Percentiles rank a stretch among this genome's conserved stretches.
Conservation (phyloP, 2,113 vertebrate species). For the Gobius niger region DNA sequence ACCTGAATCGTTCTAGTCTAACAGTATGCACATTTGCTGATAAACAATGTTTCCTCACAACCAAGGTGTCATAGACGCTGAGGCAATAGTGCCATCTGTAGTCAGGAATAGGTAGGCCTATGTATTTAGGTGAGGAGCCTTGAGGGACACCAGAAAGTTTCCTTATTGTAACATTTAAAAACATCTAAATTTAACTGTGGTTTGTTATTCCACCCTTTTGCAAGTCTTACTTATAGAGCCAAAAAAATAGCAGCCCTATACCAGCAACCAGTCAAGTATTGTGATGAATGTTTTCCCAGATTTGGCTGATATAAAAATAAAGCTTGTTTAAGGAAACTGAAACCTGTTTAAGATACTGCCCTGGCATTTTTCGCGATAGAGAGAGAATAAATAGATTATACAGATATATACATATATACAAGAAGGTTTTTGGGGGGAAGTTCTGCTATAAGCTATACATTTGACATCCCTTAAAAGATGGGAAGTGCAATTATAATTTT, state of each 20-base stretch:
- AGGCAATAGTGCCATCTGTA: conserved; percentile 80
- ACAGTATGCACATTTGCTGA: too few relatives aligned
- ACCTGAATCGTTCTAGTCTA: too few relatives aligned
- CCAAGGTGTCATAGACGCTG: conserved; percentile 20
- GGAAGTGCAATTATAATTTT: background rate
- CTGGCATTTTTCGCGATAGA: background rate
- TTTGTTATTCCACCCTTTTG: conserved; percentile 24
- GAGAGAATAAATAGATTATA: background rate
- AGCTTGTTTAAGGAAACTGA: conserved; percentile 35
- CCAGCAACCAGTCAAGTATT: conserved; percentile 31
- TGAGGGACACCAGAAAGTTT: conserved; percentile 28
- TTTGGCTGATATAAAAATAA: conserved; percentile 37
- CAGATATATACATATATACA: background rate
- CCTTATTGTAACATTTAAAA: background rate
- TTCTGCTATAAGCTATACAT: background rate
- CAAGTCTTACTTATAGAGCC: conserved; percentile 27
- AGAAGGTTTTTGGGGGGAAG: too few relatives aligned
- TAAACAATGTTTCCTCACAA: too few relatives aligned
- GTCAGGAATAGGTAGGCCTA: conserved; percentile 58
- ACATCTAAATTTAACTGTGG: conserved; percentile 8
- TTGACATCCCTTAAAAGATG: conserved; percentile 1
- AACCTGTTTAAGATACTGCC: background rate
- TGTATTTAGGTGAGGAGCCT: conserved; percentile 7
- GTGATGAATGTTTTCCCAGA: conserved; percentile 29
- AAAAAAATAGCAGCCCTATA: conserved; percentile 12